Conservation (phyloP, 2,888 invertebrate species). For the Ypsolopha sequella region DNA sequence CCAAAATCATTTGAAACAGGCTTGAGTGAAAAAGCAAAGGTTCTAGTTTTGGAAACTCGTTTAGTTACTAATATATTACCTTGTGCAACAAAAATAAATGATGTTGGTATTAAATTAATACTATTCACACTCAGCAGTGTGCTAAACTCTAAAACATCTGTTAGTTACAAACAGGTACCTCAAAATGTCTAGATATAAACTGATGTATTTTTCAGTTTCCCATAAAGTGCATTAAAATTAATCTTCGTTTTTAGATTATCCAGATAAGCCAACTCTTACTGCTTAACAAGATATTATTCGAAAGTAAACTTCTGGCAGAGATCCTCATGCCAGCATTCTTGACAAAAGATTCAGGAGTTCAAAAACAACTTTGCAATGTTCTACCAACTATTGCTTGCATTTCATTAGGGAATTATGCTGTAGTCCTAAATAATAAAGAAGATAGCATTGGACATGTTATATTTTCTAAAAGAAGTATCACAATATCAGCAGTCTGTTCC, state of each 20-base stretch:
- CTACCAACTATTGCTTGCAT: constrained; percentile 45
- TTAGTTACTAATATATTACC: neutral
- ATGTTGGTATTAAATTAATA: neutral
- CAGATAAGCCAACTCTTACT: constrained; percentile 39
- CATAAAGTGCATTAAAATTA: neutral
- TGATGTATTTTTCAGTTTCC: too few species aligned
- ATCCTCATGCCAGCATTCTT: constrained; percentile 50
- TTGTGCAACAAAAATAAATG: neutral
- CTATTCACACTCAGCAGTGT: neutral
- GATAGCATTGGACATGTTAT: constrained; percentile 28
- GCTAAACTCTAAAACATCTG: neutral
- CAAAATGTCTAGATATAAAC: neutral
- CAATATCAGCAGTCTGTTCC: constrained; percentile 34
- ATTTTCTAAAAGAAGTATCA: constrained; percentile 25
- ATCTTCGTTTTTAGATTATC: constrained; percentile 39
- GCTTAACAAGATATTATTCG: constrained; percentile 34
- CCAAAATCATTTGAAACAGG: neutral
- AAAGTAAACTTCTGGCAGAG: constrained; percentile 51
- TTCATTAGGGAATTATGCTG: constrained; percentile 31
- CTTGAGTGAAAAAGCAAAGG: neutral
- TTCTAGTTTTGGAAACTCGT: neutral
- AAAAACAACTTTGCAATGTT: constrained; percentile 26
- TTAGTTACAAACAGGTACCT: neutral
- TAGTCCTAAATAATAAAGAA: constrained; percentile 19
- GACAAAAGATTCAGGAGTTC: constrained; percentile 34